A percentile compares a stretch with the other conserved stretches of the same genome.
Evolutionary conservation across 2,113 vertebrate species (phyloP).

Genomic region (Ahaetulla prasina): DNA sequence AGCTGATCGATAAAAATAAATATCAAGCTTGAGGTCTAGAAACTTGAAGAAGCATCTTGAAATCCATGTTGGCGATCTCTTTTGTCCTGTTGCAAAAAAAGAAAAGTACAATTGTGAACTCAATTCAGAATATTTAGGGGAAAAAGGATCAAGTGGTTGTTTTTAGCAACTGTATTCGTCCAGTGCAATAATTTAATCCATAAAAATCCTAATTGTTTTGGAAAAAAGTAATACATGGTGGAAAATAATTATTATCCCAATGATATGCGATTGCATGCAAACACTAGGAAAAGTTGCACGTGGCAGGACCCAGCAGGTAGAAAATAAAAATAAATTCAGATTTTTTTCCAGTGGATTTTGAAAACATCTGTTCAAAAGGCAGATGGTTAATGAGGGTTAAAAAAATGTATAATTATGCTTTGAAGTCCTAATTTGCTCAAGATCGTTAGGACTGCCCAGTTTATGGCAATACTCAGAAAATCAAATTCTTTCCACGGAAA

Average conservation of each 20-base stretch:
- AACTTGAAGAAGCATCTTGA: not conserved
- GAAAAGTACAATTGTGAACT: not conserved
- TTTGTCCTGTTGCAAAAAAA: not conserved
- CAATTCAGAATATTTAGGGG: not conserved
- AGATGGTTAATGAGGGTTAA: not conserved
- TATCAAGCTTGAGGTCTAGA: not conserved
- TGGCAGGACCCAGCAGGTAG: not conserved
- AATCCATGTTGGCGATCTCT: not conserved
- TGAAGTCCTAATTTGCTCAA: not conserved
- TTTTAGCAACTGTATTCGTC: not conserved
- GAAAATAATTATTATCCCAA: not conserved
- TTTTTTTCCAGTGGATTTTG: not conserved
- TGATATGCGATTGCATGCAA: not conserved
- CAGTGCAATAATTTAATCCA: not conserved
- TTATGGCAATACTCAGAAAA: not conserved
- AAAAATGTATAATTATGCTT: not conserved
- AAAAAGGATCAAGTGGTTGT: accelerated
- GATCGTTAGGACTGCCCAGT: not conserved
- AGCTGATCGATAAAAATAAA: not conserved
- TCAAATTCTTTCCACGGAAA: not conserved
- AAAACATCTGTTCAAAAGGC: not conserved
- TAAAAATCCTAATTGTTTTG: not conserved
- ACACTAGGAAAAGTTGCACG: not conserved
- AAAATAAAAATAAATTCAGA: not conserved
- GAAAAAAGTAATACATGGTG: not conserved